phyloP scores from a whole-genome alignment of 35 echinoderm and acorn worm genomes.

The Heliocidaris erythrogramma region DNA sequence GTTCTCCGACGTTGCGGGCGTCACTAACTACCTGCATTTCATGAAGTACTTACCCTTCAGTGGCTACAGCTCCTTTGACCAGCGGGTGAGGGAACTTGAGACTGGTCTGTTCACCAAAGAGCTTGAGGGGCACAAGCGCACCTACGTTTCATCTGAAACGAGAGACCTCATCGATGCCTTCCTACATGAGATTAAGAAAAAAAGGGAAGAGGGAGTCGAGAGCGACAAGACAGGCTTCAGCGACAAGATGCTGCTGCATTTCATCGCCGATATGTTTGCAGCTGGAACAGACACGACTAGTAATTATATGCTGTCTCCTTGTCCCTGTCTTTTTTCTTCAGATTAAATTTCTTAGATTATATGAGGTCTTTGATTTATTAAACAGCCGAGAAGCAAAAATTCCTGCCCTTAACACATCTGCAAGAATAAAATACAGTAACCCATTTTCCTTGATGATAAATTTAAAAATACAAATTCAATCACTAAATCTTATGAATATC shows the following conservation, averaged over 20 bases:
- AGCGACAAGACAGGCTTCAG: conserved; percentile 53
- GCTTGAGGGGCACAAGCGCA: conserved; percentile 52
- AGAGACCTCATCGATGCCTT: conserved; percentile 82
- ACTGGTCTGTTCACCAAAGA: not conserved
- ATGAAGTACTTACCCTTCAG: conserved; percentile 74
- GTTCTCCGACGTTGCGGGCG: conserved; percentile 19
- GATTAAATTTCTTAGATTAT: too few relatives aligned
- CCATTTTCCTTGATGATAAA: too few relatives aligned
- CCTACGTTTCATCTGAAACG: conserved; percentile 61
- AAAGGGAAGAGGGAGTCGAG: conserved; percentile 32
- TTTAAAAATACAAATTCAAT: too few relatives aligned
- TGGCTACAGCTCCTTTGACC: not conserved
- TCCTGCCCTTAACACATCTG: too few relatives aligned
- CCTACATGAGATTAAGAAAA: conserved; percentile 66
- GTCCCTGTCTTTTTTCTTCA: not conserved
- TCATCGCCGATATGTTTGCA: conserved; percentile 63
- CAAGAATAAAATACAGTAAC: too few relatives aligned
- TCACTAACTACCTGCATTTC: conserved; percentile 54
- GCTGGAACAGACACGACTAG: conserved; percentile 75
- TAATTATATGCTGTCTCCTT: not conserved
- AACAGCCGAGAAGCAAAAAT: too few relatives aligned
- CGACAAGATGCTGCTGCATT: conserved; percentile 42
- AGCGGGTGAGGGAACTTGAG: not conserved
- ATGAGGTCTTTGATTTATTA: too few relatives aligned
- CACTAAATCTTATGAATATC: too few relatives aligned